These are phyloP conservation scores for Pteria penguin DNA, from an alignment of 2,888 invertebrate species.

Conservation along the genomic window DNA sequence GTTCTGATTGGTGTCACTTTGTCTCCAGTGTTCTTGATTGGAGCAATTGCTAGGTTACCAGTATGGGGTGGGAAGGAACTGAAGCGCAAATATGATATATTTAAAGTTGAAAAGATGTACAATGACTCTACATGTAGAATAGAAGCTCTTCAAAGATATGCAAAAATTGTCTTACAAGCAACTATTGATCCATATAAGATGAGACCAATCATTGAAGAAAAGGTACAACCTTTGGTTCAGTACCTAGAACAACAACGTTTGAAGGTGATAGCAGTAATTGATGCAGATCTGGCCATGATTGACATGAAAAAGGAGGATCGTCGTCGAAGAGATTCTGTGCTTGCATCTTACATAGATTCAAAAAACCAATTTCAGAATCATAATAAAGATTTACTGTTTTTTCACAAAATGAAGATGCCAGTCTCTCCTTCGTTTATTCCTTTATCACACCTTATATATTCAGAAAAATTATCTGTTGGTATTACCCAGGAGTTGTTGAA, in stretches of 20 bases:
- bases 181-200: conserved; percentile 50
- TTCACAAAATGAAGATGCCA: conserved; percentile 18
- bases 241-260: conserved; percentile 49
- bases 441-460: background rate
- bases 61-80: conserved; percentile 56
- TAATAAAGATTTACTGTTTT: background rate
- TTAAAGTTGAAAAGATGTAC: conserved; percentile 47
- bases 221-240: conserved; percentile 45
- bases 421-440: background rate
- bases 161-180: conserved; percentile 42
- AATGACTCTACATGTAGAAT: conserved; percentile 41
- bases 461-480: conserved; percentile 1
- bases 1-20: conserved; percentile 60
- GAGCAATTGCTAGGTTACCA: conserved; percentile 58
- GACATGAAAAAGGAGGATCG: conserved; percentile 33
- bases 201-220: conserved; percentile 46
- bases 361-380: conserved; percentile 8
- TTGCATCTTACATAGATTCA: background rate
- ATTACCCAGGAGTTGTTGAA: background rate
- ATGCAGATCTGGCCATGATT: conserved; percentile 47
- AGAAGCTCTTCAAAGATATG: conserved; percentile 51
- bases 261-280: conserved; percentile 47
- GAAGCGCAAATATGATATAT: conserved; percentile 47
- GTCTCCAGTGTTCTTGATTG: conserved; percentile 61
- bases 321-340: background rate